phyloP scores from a whole-genome alignment of 2,113 vertebrate genomes.

The Accipiter virgatus region DNA sequence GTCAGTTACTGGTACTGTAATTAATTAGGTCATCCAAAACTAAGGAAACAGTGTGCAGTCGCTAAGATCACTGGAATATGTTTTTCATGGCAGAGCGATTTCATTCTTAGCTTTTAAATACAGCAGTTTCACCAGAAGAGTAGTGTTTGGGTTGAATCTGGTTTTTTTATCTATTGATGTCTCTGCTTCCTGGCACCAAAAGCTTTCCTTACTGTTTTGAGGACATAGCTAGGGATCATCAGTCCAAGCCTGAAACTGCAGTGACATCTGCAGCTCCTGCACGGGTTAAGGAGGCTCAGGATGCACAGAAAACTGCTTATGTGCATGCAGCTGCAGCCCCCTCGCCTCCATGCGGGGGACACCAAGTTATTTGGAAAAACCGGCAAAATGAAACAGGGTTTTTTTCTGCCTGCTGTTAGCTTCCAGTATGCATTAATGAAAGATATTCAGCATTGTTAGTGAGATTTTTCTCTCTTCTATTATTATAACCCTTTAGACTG shows the following conservation, averaged over 20 bases:
- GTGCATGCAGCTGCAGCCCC: neutral
- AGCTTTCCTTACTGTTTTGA: neutral
- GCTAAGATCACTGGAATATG: neutral
- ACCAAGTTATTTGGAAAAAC: neutral
- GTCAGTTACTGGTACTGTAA: neutral
- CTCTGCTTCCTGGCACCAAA: neutral
- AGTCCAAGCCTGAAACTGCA: neutral
- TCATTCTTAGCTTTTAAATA: neutral
- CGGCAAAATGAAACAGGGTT: neutral
- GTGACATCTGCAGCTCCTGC: constrained; percentile 21
- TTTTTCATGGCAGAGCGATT: neutral
- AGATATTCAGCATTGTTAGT: neutral
- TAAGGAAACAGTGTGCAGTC: neutral
- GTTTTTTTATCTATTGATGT: neutral
- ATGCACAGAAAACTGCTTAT: neutral
- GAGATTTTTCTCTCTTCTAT: neutral
- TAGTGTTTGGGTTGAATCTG: neutral
- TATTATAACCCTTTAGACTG: neutral
- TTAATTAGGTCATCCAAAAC: neutral
- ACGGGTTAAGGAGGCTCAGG: neutral
- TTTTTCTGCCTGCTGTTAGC: neutral
- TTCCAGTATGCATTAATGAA: neutral
- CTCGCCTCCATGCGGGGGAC: neutral
- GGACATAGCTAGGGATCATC: neutral
- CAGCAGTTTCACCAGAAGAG: neutral